Evolutionary conservation across 2,797 vertebrate genomes (phyloP).

Genomic region (Triplophysa bombifrons): DNA sequence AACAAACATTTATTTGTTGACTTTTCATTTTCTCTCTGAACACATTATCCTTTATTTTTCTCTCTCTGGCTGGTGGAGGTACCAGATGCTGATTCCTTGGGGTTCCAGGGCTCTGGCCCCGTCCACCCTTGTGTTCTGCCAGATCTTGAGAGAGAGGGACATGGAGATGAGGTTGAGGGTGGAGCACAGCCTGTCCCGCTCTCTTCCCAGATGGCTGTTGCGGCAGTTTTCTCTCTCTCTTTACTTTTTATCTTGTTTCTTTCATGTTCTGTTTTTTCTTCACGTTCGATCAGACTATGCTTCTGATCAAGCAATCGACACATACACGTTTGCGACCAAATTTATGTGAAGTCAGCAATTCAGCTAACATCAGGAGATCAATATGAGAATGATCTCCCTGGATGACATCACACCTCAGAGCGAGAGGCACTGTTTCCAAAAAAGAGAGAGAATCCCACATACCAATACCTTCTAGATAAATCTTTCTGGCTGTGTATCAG

Average conservation of each 20-base stretch:
- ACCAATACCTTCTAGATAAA: neutral
- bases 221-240: conserved; percentile 21
- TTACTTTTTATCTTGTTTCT: conserved; percentile 13
- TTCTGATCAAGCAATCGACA: conserved; percentile 19
- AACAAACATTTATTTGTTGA: neutral
- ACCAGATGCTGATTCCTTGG: conserved; percentile 50
- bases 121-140: conserved; percentile 39
- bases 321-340: neutral
- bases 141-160: conserved; percentile 30
- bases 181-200: conserved; percentile 50
- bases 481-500: neutral
- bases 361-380: conserved; percentile 45
- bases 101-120: conserved; percentile 45
- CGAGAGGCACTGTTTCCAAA: neutral
- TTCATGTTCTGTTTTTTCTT: neutral
- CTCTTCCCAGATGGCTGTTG: conserved; percentile 58
- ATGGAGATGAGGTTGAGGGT: conserved; percentile 32
- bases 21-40: conserved; percentile 12
- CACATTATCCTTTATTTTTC: neutral
- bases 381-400: conserved; percentile 32
- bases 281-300: conserved; percentile 12
- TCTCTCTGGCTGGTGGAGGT: conserved; percentile 37
- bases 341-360: conserved; percentile 33
- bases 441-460: neutral
- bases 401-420: conserved; percentile 45